These are phyloP conservation scores for Istiophorus platypterus DNA, from an alignment of 2,113 vertebrate genomes.

Conservation along the genomic window DNA sequence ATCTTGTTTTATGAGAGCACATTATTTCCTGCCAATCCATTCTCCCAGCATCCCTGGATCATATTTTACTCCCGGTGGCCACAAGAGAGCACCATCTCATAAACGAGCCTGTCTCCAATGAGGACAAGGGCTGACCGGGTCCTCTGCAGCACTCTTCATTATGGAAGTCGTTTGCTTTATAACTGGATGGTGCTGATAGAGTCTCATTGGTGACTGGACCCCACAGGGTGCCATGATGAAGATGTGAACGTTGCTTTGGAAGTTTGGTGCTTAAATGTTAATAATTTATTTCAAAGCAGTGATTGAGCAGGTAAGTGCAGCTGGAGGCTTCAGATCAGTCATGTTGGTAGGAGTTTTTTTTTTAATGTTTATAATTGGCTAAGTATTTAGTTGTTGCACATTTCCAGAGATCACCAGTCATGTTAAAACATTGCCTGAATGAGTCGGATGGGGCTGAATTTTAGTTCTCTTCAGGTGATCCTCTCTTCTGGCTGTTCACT, in stretches of 20 bases:
- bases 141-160: constrained; percentile 32
- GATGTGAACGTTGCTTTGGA: constrained; percentile 2
- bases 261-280: background rate
- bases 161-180: constrained; percentile 23
- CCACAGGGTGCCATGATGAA: background rate
- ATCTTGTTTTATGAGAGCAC: constrained; percentile 44
- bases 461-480: background rate
- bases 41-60: constrained; percentile 33
- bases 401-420: background rate
- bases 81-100: constrained; percentile 84
- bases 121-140: constrained; percentile 3
- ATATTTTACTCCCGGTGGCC: constrained; percentile 65
- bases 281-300: constrained; percentile 1
- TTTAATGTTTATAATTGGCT: background rate
- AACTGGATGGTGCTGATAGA: constrained; percentile 18
- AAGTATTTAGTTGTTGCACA: background rate
- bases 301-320: background rate
- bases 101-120: constrained; percentile 51
- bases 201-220: constrained; percentile 33
- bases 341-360: background rate
- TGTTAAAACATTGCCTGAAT: background rate
- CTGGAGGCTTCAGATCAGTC: background rate
- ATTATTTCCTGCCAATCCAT: constrained; percentile 54
- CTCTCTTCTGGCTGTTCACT: background rate
- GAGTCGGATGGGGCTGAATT: background rate